Evolutionary conservation across 1,140 invertebrate species (phyloP), one percentile per base, ranked within the genome.

Genomic region (Drusus annulatus): DNA sequence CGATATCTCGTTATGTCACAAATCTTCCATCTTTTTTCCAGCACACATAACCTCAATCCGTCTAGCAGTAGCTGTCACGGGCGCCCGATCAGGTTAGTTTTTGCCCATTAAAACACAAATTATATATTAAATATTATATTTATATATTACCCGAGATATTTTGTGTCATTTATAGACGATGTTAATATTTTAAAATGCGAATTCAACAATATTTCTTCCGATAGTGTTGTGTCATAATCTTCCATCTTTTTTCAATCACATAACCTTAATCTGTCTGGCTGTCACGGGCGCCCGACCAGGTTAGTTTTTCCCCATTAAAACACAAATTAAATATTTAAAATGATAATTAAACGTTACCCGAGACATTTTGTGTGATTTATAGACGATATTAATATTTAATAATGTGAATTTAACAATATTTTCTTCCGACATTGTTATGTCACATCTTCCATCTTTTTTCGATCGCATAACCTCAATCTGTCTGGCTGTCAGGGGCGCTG

Each of bases 211-310:
- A n/a, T n/a, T n/a, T n/a, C n/a, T n/a, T n/a, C n/a, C n/a, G n/a
- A n/a, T 28, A 2, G 25, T 65, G 21, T 60, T 60, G 23, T 60
- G 56, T 60, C 56, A 60, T 19, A 60, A 45, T 45, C 23, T 19
- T 45, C 36, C 36, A 45, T 45, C 36, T 60, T 60, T 45, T 45
- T 45, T 45, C 36, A 10, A 45, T 45, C 36, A 45, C 56, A 19
- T 65, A 65, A 65, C 62, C 62, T 28, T 16, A 65, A 28, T 65
- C 36, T 31, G 62, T n/a, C 10, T 60, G 23, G 56, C 56, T 65
- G 62, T 65, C 62, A 65, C 62, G 62, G 16, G 28, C 62, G 62
- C 62, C 16, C 36, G 36, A 13, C 36, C 62, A 65, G 62, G 62
- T 65, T 65, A 28, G 62, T 65, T 65, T 65, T 65, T 65, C n/a